Conservation (phyloP, 2,113 vertebrate genomes). For the Pteruthius melanotis region DNA sequence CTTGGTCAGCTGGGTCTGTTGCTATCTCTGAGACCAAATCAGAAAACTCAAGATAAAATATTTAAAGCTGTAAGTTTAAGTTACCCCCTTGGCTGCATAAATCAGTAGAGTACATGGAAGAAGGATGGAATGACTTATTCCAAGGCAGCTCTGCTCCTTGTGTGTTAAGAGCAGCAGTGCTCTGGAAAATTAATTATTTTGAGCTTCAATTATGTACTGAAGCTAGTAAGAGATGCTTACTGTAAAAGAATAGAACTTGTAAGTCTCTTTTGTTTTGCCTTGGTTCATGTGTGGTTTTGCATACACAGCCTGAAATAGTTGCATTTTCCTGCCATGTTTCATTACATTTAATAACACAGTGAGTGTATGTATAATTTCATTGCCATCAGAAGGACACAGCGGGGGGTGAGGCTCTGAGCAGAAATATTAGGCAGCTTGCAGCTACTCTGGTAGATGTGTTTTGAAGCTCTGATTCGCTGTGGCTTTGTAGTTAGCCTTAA, state of each 20-base stretch:
- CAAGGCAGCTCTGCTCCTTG: background rate
- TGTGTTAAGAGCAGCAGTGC: background rate
- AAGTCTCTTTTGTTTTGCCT: background rate
- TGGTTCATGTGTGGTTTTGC: background rate
- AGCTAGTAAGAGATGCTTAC: background rate
- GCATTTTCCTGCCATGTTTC: background rate
- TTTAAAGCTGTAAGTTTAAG: background rate
- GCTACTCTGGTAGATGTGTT: background rate
- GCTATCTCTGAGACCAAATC: background rate
- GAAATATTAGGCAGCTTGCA: background rate
- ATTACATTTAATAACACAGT: constrained; percentile 9
- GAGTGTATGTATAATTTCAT: background rate
- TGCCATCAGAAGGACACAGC: constrained; percentile 7
- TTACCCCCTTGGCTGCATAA: background rate
- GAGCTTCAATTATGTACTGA: background rate
- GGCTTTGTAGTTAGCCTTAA: background rate
- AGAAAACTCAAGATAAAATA: background rate
- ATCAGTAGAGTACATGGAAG: background rate
- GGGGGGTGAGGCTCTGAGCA: background rate
- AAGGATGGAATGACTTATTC: background rate
- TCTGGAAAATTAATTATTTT: background rate
- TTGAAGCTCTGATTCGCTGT: background rate
- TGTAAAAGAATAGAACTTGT: background rate
- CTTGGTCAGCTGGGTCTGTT: background rate
- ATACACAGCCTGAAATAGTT: background rate